These are phyloP conservation scores for Poecilobothrus nobilitatus DNA, from an alignment of 2,888 invertebrate genomes.

Conservation along the genomic window DNA sequence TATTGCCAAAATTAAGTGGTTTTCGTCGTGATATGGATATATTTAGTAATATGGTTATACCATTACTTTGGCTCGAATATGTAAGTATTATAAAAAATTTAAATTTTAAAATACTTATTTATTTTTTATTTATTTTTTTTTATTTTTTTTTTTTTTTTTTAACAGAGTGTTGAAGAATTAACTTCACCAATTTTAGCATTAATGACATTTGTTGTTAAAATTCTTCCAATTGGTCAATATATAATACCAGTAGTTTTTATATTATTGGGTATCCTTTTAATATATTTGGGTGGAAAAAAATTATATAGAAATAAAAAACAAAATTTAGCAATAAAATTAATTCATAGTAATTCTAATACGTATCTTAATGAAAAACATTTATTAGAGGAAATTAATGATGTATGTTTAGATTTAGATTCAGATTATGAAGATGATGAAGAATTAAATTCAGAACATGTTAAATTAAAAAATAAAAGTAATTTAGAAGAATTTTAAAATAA, in stretches of 20 bases:
- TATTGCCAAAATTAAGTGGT: slow-evolving; percentile 48
- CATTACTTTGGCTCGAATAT: slow-evolving; percentile 63
- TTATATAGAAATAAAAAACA: not conserved
- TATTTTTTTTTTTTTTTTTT: slow-evolving; percentile 24
- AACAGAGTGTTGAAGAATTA: slow-evolving; percentile 53
- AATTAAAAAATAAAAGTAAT: too few species aligned
- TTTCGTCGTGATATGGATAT: slow-evolving; percentile 45
- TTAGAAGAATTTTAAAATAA: too few species aligned
- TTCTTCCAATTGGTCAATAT: slow-evolving; percentile 47
- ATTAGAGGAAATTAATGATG: not conserved
- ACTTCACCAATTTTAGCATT: slow-evolving; percentile 46
- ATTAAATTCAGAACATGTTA: too few species aligned
- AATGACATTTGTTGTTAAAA: slow-evolving; percentile 47
- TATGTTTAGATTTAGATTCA: not conserved
- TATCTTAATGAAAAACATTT: not conserved
- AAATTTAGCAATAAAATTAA: not conserved
- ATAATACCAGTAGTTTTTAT: slow-evolving; percentile 24
- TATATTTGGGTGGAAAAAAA: slow-evolving; percentile 16
- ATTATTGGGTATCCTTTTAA: slow-evolving; percentile 17
- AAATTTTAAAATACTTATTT: not conserved
- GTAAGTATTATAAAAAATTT: slow-evolving; percentile 46
- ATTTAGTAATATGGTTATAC: slow-evolving; percentile 52
- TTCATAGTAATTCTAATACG: not conserved
- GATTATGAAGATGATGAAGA: too few species aligned
- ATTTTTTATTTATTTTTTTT: not conserved